Evolutionary conservation across 2,113 vertebrate genomes (phyloP).

Genomic region (Naja naja): DNA sequence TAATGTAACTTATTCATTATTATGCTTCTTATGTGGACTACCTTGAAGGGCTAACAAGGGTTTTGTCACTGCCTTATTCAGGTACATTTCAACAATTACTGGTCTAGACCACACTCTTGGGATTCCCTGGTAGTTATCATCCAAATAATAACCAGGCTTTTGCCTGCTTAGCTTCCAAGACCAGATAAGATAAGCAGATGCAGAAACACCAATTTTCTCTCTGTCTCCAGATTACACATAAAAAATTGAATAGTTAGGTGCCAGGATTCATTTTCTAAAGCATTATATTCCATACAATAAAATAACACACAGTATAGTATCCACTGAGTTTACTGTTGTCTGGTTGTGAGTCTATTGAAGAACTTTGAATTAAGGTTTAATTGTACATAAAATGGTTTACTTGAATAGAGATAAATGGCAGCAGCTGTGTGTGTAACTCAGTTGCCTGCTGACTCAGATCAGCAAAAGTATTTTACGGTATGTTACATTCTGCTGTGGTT

Average conservation of each 20-base stretch:
- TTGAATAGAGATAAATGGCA: neutral
- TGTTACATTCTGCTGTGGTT: neutral
- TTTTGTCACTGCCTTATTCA: neutral
- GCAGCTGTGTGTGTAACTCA: neutral
- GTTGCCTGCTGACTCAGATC: neutral
- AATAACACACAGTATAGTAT: neutral
- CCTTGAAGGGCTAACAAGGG: neutral
- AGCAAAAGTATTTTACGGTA: neutral
- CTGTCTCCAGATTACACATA: neutral
- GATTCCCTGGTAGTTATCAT: neutral
- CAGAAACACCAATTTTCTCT: neutral
- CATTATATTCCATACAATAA: neutral
- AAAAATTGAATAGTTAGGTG: neutral
- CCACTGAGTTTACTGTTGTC: neutral
- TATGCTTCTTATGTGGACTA: neutral
- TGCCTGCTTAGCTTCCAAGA: neutral
- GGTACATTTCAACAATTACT: neutral
- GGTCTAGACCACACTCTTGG: neutral
- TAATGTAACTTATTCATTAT: neutral
- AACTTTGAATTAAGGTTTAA: neutral
- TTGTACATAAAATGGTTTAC: neutral
- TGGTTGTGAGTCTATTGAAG: neutral
- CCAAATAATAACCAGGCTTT: neutral
- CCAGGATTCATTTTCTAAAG: neutral
- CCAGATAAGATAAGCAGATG: neutral